Evolutionary conservation across 2,888 invertebrate species (phyloP), one percentile per base, ranked within the genome.

Genomic region (Amphipoea oculea): DNA sequence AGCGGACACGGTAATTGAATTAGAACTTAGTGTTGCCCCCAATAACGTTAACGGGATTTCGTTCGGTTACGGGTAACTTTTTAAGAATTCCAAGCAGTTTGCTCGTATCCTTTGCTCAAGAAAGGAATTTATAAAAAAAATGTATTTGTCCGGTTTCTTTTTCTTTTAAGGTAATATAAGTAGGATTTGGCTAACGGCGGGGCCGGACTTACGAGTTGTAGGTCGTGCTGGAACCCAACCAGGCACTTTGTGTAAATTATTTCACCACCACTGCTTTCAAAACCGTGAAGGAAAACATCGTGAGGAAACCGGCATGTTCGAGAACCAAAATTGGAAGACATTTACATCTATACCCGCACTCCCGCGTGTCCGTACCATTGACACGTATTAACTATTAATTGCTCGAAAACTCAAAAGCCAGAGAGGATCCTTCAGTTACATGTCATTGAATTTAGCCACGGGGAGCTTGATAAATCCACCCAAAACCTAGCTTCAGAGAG

Each of bases 41-140:
- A 93, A 95, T 95, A 94, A 90, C 90, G 89, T 88, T 95, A 95
- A 95, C 93, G 91, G 94, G 95, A 95, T 95, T 94, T 84, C 80
- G 79, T 88, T 90, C 89, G 88, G 88, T 76, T 83, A 89, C 84
- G 86, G 87, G 89, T 83, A 88, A 88, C 73, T 87, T 89, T 88
- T 89, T 86, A 83, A 85, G 71, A 88, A 80, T 86, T 84, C 79
- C 70, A 76, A 83, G 63, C 76, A 40, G 65, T 82, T 69, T 76
- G 65, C 54, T 72, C 74, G 3, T 57, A 75, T 73, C 86, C 75
- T 80, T 65, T 71, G 51, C 17, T 42, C 20, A 63, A 36, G 62
- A 42, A 60, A 63, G 36, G 57, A 68, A 40, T 69, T 71, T 4
- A 48, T 48, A 1, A 6, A 20, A 40, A 63, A 63, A 62, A 65